Evolutionary conservation across 2,888 invertebrate genomes (phyloP), one percentile per base, ranked within the genome.

Genomic region (Ophraella communa): DNA sequence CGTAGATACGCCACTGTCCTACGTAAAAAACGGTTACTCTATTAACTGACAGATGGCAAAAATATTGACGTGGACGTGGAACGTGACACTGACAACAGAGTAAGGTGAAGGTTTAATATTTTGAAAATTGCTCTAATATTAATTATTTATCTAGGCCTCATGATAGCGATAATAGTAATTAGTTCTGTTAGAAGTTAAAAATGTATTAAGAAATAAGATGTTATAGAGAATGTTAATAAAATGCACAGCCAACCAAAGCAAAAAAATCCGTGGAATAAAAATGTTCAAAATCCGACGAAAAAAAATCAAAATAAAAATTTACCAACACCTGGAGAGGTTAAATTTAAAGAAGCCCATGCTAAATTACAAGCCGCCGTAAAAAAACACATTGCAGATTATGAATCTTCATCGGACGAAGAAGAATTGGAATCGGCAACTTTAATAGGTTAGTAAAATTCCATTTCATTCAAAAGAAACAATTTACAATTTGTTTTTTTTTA

Each of bases 381-480:
- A 68, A 85, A 84, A 71, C 79, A 84, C 62, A 79, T 82, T 1
- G 81, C 83, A 66, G 80, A 82, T 21, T 85, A 83, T 68, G 84
- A 84, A 51, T 86, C 86, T 3, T 86, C 86, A 57, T 85, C 85
- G 0, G 85, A 84, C 53, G 85, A 85, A 69, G 86, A 86, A 70
- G 85, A 86, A 69, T 72, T 86, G 21, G 84, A 85, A 74, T 82
- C 83, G 42, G 78, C 79, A 39, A 80, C 79, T 66, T 81, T 86
- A 54, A 79, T 87, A 60, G 83, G 86, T 86, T 59, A 44, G 39
- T 27, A 49, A 21, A 42, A 56, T 62, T 73, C n/a, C n/a, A 76
- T 45, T 10, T 45, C 20, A 8, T 18, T 44, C 5, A 11, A 11
- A 45, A n/a, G 45, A 10, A 21, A n/a, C n/a, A n/a, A n/a, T 3